Percentiles rank a stretch among this genome's conserved stretches.
Evolutionary conservation across 2,113 vertebrate species (phyloP).

Genomic region (Romanogobio albipinnatus): DNA sequence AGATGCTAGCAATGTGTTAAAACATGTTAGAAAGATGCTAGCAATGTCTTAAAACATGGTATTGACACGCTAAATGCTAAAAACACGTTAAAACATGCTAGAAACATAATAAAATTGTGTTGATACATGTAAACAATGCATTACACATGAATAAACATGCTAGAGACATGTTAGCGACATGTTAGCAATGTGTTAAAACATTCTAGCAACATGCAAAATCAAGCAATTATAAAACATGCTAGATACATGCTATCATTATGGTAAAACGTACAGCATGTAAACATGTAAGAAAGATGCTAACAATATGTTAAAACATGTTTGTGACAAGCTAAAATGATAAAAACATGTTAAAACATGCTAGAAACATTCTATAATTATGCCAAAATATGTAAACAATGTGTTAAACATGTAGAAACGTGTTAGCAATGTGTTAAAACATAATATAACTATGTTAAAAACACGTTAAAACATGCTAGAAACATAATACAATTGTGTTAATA

Average conservation of each 20-base stretch:
- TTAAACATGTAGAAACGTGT: not conserved
- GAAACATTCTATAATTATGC: not conserved
- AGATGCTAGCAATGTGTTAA: no score
- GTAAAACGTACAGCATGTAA: no score
- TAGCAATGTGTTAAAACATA: not conserved
- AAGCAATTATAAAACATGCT: no score
- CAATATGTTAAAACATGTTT: no score
- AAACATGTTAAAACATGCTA: not conserved
- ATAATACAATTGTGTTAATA: not conserved
- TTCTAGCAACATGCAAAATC: no score
- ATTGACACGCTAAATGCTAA: not conserved
- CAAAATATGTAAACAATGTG: not conserved
- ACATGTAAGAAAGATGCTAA: not conserved
- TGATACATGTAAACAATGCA: not conserved
- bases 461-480: not conserved
- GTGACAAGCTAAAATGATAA: no score
- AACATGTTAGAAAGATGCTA: not conserved
- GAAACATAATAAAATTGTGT: not conserved
- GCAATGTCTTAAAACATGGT: not conserved
- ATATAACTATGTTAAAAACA: not conserved
- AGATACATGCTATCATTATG: not conserved
- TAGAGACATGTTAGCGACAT: no score
- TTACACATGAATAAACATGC: no score
- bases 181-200: no score
- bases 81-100: no score